Percentiles rank a stretch among this genome's conserved stretches.
These are phyloP conservation scores for Iguana delicatissima DNA, from an alignment of 2,797 vertebrate species.

Conservation along the genomic window DNA sequence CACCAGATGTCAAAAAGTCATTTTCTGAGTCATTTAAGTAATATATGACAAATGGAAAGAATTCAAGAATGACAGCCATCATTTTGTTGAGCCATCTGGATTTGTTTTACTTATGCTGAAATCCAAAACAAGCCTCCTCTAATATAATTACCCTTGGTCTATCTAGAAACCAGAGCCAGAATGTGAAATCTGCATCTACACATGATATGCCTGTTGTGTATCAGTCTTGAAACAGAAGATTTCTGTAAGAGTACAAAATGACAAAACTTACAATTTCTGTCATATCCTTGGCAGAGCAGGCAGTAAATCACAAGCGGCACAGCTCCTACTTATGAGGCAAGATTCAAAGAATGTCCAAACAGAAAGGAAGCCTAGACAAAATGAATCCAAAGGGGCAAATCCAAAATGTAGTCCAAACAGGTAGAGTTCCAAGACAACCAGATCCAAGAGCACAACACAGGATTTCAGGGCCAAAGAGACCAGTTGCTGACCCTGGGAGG, in stretches of 20 bases:
- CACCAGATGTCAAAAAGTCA: constrained; percentile 13
- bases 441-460: no score
- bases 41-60: constrained; percentile 10
- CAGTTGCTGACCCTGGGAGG: no score
- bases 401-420: no score
- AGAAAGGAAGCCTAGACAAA: no score
- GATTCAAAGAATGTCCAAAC: no score
- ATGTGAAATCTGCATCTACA: not conserved
- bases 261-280: not conserved
- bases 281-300: no score
- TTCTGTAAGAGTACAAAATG: not conserved
- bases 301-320: no score
- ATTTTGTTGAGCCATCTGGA: constrained; percentile 31
- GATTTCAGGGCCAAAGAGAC: no score
- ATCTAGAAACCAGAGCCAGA: not conserved
- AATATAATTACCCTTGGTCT: not conserved
- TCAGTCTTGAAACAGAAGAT: not conserved
- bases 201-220: not conserved
- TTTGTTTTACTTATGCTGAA: not conserved
- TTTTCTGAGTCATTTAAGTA: constrained; percentile 15
- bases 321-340: no score
- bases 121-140: not conserved
- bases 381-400: no score
- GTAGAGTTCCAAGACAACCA: no score
- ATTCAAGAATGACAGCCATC: constrained; percentile 15